Conservation (phyloP, 92 coral and sea anemone genomes). For the Bergia puertoricense region DNA sequence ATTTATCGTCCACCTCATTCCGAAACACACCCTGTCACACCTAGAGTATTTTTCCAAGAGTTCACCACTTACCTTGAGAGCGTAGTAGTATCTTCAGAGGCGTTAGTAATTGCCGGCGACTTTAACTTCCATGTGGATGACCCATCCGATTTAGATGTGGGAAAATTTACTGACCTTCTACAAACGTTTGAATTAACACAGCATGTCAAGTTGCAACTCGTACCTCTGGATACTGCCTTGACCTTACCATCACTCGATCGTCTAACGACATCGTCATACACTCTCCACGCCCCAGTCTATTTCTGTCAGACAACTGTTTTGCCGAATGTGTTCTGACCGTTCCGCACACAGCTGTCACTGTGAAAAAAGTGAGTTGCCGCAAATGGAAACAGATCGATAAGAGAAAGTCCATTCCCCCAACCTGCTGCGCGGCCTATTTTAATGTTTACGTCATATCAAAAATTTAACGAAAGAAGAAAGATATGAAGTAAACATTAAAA, state of each 20-base stretch:
- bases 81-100: constrained; percentile 43
- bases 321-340: neutral
- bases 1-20: constrained; percentile 6
- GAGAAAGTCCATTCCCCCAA: too few relatives aligned
- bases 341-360: neutral
- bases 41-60: constrained; percentile 42
- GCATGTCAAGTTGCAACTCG: constrained; percentile 50
- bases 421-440: too few relatives aligned
- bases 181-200: constrained; percentile 46
- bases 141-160: constrained; percentile 32
- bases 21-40: neutral
- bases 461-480: too few relatives aligned
- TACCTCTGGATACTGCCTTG: constrained; percentile 39
- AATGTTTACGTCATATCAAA: too few relatives aligned
- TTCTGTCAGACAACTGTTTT: constrained; percentile 7
- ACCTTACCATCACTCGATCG: neutral
- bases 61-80: constrained; percentile 41
- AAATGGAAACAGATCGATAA: neutral
- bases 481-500: too few relatives aligned
- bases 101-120: constrained; percentile 47
- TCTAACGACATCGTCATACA: neutral
- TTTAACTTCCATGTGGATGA: constrained; percentile 51
- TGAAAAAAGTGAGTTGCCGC: neutral
- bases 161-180: constrained; percentile 31
- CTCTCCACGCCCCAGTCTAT: neutral